These are phyloP conservation scores for Melopsittacus undulatus DNA, from an alignment of 2,797 vertebrate genomes.

Conservation along the genomic window DNA sequence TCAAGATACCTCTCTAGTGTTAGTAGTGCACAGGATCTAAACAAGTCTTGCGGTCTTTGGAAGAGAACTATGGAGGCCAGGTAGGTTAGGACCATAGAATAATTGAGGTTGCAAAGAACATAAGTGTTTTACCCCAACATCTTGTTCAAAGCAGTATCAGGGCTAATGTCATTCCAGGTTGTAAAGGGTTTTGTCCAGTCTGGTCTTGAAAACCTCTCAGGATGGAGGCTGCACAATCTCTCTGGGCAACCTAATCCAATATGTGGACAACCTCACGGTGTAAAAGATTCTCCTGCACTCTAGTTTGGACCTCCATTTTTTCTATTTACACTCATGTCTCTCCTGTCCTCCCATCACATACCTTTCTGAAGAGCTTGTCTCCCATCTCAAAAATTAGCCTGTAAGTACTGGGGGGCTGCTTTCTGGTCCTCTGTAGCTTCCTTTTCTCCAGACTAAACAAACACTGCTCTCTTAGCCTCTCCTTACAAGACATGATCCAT, in stretches of 20 bases:
- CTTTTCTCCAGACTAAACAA: neutral
- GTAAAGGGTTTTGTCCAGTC: neutral
- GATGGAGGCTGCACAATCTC: neutral
- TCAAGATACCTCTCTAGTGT: neutral
- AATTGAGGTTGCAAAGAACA: neutral
- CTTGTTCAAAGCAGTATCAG: neutral
- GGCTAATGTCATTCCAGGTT: fast-evolving
- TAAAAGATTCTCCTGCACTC: neutral
- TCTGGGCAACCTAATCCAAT: neutral
- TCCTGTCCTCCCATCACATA: neutral
- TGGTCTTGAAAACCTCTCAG: neutral
- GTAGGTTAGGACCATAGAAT: too few species aligned
- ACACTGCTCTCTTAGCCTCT: neutral
- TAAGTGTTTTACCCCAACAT: neutral
- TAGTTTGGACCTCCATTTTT: neutral
- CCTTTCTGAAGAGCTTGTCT: neutral
- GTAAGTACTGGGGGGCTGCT: neutral
- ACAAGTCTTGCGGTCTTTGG: neutral
- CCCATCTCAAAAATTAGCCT: neutral
- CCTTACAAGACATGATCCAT: neutral
- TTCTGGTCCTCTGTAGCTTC: too few species aligned
- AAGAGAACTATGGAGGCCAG: neutral
- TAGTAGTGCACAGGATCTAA: neutral
- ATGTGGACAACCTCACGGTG: neutral
- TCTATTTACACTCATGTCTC: neutral